phyloP scores from a whole-genome alignment of 2,797 vertebrate genomes.

The Erethizon dorsatum region DNA sequence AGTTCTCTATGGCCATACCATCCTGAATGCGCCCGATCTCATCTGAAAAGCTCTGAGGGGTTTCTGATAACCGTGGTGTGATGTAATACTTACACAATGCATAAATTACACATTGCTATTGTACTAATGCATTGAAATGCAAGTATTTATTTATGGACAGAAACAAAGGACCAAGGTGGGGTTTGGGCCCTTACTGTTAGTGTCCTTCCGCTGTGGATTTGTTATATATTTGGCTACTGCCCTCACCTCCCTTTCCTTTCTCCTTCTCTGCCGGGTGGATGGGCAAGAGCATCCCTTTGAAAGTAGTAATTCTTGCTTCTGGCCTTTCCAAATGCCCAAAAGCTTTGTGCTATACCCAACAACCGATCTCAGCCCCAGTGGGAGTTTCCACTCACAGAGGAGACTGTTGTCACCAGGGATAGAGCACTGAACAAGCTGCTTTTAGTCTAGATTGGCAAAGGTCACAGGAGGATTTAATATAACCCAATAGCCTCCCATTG shows the following conservation, averaged over 20 bases:
- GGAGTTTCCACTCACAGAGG: background rate
- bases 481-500: background rate
- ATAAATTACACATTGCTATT: background rate
- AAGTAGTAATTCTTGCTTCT: background rate
- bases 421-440: background rate
- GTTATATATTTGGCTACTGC: background rate
- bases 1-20: background rate
- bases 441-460: background rate
- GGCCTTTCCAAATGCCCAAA: background rate
- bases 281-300: constrained; percentile 4
- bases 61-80: background rate
- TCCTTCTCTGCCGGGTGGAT: background rate
- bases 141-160: constrained; percentile 3
- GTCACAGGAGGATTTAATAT: background rate
- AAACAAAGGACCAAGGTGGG: background rate
- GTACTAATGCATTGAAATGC: background rate
- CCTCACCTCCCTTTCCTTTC: background rate
- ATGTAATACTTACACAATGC: background rate
- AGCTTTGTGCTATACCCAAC: constrained; percentile 4
- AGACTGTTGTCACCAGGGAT: background rate
- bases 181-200: background rate
- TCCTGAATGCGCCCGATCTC: background rate
- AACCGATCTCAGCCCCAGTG: background rate
- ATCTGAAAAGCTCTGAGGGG: background rate
- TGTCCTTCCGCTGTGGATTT: background rate